Conservation (phyloP, 2,113 vertebrate species). For the Chaetorhynchus papuensis region DNA sequence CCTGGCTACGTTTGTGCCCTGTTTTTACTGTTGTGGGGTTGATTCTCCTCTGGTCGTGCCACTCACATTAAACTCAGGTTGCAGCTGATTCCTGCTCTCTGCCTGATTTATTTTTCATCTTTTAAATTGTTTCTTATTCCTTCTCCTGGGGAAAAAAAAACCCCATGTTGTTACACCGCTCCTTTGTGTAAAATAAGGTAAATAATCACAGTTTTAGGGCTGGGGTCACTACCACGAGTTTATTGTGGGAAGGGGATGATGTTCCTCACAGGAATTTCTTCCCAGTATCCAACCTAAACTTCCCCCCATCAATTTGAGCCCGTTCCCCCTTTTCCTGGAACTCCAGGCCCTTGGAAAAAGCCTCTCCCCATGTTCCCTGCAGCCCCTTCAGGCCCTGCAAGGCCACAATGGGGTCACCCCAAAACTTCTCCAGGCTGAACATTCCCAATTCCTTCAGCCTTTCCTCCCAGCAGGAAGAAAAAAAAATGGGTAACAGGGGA, state of each 20-base stretch:
- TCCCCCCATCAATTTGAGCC: accelerated
- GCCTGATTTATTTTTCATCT: neutral
- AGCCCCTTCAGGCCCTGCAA: neutral
- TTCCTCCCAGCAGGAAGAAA: neutral
- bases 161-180: accelerated
- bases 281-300: too few species aligned
- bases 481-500: neutral
- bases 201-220: neutral
- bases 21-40: neutral
- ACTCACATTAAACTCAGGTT: neutral
- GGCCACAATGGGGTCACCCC: too few species aligned
- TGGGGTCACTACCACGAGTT: neutral
- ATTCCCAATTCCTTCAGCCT: neutral
- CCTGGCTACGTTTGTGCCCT: accelerated
- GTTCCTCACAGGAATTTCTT: neutral
- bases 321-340: neutral
- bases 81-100: neutral
- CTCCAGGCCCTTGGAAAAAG: neutral
- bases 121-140: neutral
- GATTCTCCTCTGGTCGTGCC: accelerated
- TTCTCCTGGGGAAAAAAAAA: accelerated
- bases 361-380: neutral
- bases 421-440: neutral
- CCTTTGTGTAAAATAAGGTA: neutral
- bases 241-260: neutral